A percentile compares a stretch with the other conserved stretches of the same genome.
phyloP scores from a whole-genome alignment of 53 echinoderm and acorn worm species.

The Holothuria scabra region DNA sequence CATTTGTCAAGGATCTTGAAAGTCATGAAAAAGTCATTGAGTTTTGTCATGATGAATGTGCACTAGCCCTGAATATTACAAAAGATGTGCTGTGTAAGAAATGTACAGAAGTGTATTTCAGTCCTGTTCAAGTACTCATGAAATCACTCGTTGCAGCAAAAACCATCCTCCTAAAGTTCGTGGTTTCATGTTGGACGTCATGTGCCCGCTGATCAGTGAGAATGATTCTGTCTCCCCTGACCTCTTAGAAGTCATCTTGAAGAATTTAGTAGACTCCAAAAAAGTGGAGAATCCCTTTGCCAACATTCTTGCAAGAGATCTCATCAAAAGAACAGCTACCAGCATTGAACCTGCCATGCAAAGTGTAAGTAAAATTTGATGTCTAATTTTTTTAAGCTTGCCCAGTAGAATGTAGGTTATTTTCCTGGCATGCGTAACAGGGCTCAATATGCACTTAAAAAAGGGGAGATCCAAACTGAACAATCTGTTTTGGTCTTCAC shows the following conservation, averaged over 20 bases:
- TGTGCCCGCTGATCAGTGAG: conserved; percentile 98
- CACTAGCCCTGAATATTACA: too few relatives aligned
- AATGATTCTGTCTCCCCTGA: conserved; percentile 93
- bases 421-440: too few relatives aligned
- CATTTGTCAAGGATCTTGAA: too few relatives aligned
- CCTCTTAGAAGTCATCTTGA: conserved; percentile 89
- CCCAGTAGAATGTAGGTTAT: background rate
- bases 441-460: too few relatives aligned
- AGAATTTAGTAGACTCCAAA: conserved; percentile 87
- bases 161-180: conserved; percentile 94
- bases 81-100: too few relatives aligned
- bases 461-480: too few relatives aligned
- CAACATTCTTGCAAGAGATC: conserved; percentile 79
- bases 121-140: too few relatives aligned
- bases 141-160: conserved; percentile 64
- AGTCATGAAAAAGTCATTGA: too few relatives aligned
- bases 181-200: conserved; percentile 98
- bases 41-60: too few relatives aligned
- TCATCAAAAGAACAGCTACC: conserved; percentile 90
- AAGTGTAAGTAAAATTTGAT: conserved; percentile 82
- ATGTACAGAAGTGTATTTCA: too few relatives aligned
- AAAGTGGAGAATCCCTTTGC: conserved; percentile 86
- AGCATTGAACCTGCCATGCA: conserved; percentile 97
- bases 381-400: too few relatives aligned
- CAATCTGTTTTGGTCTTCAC: background rate